A percentile compares a stretch with the other conserved stretches of the same genome.
phyloP scores from a whole-genome alignment of 2,113 vertebrate genomes.

The Morone chrysops region DNA sequence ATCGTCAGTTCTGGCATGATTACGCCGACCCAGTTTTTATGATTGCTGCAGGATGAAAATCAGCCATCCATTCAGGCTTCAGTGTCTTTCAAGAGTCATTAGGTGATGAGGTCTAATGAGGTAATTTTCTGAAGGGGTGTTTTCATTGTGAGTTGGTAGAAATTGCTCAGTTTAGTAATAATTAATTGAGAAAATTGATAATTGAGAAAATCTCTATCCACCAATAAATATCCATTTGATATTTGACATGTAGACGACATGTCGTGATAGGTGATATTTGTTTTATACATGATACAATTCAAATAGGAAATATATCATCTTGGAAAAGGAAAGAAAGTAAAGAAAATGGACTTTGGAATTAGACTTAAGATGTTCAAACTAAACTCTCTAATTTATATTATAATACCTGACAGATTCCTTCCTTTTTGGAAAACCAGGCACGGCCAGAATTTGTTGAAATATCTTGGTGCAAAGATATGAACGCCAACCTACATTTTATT shows the following conservation, averaged over 20 bases:
- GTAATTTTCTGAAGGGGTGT: slow-evolving; percentile 17
- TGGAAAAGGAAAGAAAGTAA: no score
- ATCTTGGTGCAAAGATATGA: not conserved
- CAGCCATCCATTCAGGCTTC: slow-evolving; percentile 5
- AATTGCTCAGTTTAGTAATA: not conserved
- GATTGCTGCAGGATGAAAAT: slow-evolving; percentile 18
- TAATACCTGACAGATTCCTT: not conserved
- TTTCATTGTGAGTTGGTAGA: slow-evolving; percentile 13
- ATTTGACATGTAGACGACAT: not conserved
- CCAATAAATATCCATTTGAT: not conserved
- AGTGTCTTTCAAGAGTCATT: slow-evolving; percentile 33
- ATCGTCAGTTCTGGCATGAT: slow-evolving; percentile 14
- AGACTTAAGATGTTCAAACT: not conserved
- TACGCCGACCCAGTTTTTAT: not conserved
- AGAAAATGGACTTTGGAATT: no score
- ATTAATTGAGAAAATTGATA: not conserved
- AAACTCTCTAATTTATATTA: not conserved
- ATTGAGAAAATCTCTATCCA: not conserved
- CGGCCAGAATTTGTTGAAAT: not conserved
- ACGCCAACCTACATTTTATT: not conserved
- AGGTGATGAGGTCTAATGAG: slow-evolving; percentile 22
- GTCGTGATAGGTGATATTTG: no score
- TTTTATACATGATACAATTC: not conserved
- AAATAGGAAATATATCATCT: not conserved
- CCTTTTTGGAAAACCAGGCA: not conserved